Evolutionary conservation across 2,113 vertebrate genomes (phyloP), one percentile per base, ranked within the genome.

Genomic region (Osmerus mordax): DNA sequence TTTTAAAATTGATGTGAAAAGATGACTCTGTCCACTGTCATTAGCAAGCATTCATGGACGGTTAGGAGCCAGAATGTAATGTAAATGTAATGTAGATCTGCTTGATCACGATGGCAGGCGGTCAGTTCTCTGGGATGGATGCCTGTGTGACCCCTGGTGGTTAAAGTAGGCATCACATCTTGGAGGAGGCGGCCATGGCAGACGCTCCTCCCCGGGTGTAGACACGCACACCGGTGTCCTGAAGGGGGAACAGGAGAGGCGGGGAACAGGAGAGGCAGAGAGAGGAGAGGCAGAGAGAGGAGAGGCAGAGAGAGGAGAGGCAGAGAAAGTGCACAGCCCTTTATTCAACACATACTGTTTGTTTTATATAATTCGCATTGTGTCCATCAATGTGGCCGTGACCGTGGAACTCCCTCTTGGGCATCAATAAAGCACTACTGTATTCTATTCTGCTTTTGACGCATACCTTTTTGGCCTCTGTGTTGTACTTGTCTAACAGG

Each of bases 401-500:
- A 36, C 32, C 3, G 32, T 47, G 41, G 41, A 47, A 2, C 41
- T 47, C 41, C 41, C 41, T 47, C 41, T 12, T 36, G 32, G 32
- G 32, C 32, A 5, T 36, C 32, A 36, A 28, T 28, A 28, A 28
- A 28, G 25, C n/a, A 5, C n/a, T 18, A 15, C n/a, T 18, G 6
- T 56, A 3, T 8, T 19, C 4, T 19, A 56, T 56, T 15, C 55
- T 18, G 16, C 15, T 18, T 12, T 13, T 5, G 9, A 12, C 3
- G 59, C 4, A 28, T 89, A 98, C 97, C 89, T 95, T 93, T 32
- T 74, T 85, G 29, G 69, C 83, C 69, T 95, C 91, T 2, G 87
- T 80, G 0, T 94, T 97, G 87, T 93, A 82, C 55, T 94, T 94
- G 77, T 97, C 90, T 81, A 99, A 80, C 51, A 93, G 78, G 5